Percentiles rank a stretch among this genome's conserved stretches.
Conservation (phyloP, 2,113 vertebrate species). For the Psilopsiagon aymara region DNA sequence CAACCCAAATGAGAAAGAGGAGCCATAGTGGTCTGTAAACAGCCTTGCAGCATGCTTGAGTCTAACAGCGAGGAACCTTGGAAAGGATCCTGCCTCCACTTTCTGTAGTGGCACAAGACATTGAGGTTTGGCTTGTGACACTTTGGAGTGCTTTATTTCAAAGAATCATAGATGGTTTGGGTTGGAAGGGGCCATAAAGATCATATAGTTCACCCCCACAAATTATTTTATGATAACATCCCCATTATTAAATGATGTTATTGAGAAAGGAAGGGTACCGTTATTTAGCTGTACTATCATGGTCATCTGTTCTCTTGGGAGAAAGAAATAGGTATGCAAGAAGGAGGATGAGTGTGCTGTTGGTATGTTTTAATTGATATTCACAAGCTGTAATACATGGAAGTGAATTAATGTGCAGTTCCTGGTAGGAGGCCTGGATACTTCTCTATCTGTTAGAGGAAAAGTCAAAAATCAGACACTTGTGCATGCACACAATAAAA, state of each 20-base stretch:
- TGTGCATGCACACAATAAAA: not conserved
- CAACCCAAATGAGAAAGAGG: not conserved
- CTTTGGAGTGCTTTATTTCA: not conserved
- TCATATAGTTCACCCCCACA: not conserved
- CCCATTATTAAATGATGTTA: not conserved
- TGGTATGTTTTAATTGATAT: not conserved
- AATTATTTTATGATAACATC: not conserved
- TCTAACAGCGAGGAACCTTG: not conserved
- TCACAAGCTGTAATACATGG: not conserved
- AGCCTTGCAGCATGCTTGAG: not conserved
- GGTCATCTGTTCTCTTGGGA: not conserved
- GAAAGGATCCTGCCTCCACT: not conserved
- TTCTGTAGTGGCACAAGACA: not conserved
- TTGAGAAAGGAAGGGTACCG: not conserved
- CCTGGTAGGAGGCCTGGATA: not conserved
- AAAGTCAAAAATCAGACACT: conserved; percentile 29
- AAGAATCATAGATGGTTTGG: not conserved
- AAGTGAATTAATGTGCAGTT: not conserved
- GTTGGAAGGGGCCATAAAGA: not conserved
- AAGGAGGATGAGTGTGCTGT: not conserved
- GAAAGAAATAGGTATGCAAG: not conserved
- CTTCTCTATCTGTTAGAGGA: not conserved
- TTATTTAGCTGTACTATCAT: not conserved
- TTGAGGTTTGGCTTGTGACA: not conserved
- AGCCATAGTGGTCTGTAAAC: not conserved